Evolutionary conservation across 1,140 invertebrate genomes (phyloP), one percentile per base, ranked within the genome.

Genomic region (Listronotus oregonensis): DNA sequence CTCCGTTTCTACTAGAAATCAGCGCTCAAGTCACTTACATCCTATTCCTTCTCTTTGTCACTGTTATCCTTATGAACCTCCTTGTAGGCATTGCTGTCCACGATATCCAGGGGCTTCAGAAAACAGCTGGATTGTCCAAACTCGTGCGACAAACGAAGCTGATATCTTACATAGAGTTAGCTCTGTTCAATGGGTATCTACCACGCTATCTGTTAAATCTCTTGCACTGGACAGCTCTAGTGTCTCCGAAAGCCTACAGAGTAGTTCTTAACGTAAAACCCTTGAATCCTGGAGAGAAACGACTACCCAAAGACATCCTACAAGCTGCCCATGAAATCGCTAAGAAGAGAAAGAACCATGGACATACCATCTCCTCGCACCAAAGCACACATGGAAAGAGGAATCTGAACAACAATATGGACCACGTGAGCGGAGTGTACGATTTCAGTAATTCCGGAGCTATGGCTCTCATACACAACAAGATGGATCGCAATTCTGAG

Each of bases 31-130:
- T 91, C 5, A 87, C 88, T 1, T 91, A 90, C 73, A 83, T 88
- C 11, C 73, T 90, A 0, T 92, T 92, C 70, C 74, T 92, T 0
- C 77, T 92, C 9, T 89, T 92, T 67, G 89, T 92, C 2, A 90
- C 90, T 5, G 90, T 93, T 12, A 89, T 92, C 8, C 76, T 93
- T 18, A 93, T 92, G 90, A 92, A 92, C 79, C 77, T 93, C 0
- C 73, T 93, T 0, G 87, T 93, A 11, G 90, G 90, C 69, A 90
- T 92, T 61, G 90, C 90, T 0, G 90, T 92, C 0, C 87, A 90
- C 62, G 90, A 92, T 75, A 92, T 92, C 51, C 89, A 91, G 68
- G 87, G 89, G 0, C 77, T 91, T 0, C 88, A 90, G 65, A 90
- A 90, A 78, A 90, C 89, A 0, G 90, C 89, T 0, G 89, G 87